Evolutionary conservation across 2,888 invertebrate genomes (phyloP).

Genomic region (Antitype chi): DNA sequence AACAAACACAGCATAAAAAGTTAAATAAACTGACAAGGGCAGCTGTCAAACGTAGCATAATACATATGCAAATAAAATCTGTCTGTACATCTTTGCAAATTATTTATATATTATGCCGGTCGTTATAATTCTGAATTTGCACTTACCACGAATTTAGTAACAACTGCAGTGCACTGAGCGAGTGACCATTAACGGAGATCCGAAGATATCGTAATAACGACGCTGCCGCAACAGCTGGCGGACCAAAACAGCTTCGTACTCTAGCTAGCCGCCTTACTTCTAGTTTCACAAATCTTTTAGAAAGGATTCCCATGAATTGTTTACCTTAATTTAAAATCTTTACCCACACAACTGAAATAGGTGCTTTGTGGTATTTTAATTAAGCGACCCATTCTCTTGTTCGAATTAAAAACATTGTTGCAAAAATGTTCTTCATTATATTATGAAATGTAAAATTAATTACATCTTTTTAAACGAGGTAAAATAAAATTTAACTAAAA

Average conservation of each 20-base stretch:
- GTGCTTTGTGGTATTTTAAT: constrained; percentile 25
- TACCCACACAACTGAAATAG: constrained; percentile 3
- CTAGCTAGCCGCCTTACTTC: constrained; percentile 27
- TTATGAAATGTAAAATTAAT: constrained; percentile 16
- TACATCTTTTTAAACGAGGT: neutral
- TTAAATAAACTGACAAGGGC: constrained; percentile 22
- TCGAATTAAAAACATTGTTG: constrained; percentile 11
- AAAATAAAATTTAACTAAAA: constrained; percentile 12
- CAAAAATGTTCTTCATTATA: constrained; percentile 16
- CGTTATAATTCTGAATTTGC: constrained; percentile 59
- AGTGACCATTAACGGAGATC: constrained; percentile 61
- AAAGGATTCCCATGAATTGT: constrained; percentile 28
- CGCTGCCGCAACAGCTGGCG: constrained; percentile 34
- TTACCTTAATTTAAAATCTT: constrained; percentile 27
- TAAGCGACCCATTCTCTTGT: constrained; percentile 1
- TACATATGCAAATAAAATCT: constrained; percentile 35
- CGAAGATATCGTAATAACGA: constrained; percentile 64
- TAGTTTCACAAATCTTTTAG: constrained; percentile 26
- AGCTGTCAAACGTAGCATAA: constrained; percentile 43
- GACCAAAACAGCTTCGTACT: constrained; percentile 28
- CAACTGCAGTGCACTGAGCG: constrained; percentile 60
- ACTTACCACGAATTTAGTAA: constrained; percentile 42
- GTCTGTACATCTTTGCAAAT: constrained; percentile 34
- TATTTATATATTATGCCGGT: constrained; percentile 64
- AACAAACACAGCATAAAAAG: constrained; percentile 12